Base-by-base conservation (phyloP, 2,113 vertebrate genomes). In the Corvus moneduloides region DNA sequence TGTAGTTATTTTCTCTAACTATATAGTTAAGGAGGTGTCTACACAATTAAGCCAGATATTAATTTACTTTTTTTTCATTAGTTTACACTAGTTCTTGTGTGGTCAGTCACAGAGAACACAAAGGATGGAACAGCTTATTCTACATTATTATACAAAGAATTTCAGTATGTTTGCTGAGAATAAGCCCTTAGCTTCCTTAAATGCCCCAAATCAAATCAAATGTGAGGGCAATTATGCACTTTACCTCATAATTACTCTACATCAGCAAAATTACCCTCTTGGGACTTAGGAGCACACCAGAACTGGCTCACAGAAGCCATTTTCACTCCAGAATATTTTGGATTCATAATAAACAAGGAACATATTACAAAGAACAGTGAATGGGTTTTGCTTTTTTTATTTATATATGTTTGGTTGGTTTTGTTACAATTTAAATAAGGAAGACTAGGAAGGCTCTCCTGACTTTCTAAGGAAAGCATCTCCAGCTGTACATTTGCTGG, bases 201-300 rank as follows among this genome's bases (percentile, higher is more conserved):
- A 93, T 35, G 23, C 39, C 68, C 68, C 56, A 84, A 89, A 79
- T 82, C 41, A 91, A 89, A 91, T 59, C 18, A 94, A 84, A 93
- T 52, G 9, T 73, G 91, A 72, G 41, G 39, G 78, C 39, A 92
- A 78, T 93, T 86, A 83, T 7, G 51, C 41, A 79, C 56, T 89
- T 85, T 64, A 81, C 56, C 23, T 92, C 61, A 48, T 84, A 81
- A 88, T 84, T 84, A 91, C 35, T 71, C 55, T 49, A 77, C 22
- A 90, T 78, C n/a, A 73, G 28, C 26, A 92, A 93, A 94, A 96
- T 89, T 87, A 94, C 49, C 46, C 83, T 93, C 82, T 56, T n/a
- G 64, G 48, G 79, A 88, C 58, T 64, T 41, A 78, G 18, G 44
- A 30, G 55, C 33, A 93, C 78, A 86, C 15, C 22, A 78, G 52